Conservation (phyloP, 2,797 vertebrate species). For the Thripadectes ignobilis region DNA sequence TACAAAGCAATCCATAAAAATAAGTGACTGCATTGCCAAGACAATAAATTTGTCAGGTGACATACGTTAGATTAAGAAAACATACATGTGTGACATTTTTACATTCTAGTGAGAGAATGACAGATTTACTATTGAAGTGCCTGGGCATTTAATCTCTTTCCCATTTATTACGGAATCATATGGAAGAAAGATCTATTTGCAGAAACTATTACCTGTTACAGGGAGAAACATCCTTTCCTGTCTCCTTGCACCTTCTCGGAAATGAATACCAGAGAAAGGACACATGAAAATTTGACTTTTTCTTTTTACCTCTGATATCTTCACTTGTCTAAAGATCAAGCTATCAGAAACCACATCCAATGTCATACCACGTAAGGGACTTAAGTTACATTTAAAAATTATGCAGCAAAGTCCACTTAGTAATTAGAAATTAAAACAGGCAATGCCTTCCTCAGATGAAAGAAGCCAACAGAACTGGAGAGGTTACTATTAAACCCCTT, state of each 20-base stretch:
- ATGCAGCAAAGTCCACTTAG: background rate
- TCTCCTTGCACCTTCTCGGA: background rate
- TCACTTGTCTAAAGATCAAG: background rate
- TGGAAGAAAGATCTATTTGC: background rate
- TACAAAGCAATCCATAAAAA: background rate
- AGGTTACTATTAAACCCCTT: background rate
- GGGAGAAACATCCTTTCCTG: background rate
- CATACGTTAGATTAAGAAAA: background rate
- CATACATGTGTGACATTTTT: background rate
- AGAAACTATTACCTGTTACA: background rate
- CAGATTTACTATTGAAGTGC: background rate
- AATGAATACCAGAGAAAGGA: background rate
- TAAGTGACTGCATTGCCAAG: background rate
- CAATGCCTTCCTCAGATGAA: background rate
- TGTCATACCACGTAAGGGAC: background rate
- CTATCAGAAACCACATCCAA: background rate
- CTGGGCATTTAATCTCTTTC: background rate
- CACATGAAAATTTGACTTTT: background rate
- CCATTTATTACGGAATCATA: background rate
- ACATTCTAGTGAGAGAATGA: background rate
- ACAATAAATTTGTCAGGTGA: background rate
- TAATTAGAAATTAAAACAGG: background rate
- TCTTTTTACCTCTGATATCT: background rate
- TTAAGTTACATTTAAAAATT: background rate
- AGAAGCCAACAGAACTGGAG: background rate